Conservation (phyloP, 2,113 vertebrate genomes). For the Xiphophorus couchianus region DNA sequence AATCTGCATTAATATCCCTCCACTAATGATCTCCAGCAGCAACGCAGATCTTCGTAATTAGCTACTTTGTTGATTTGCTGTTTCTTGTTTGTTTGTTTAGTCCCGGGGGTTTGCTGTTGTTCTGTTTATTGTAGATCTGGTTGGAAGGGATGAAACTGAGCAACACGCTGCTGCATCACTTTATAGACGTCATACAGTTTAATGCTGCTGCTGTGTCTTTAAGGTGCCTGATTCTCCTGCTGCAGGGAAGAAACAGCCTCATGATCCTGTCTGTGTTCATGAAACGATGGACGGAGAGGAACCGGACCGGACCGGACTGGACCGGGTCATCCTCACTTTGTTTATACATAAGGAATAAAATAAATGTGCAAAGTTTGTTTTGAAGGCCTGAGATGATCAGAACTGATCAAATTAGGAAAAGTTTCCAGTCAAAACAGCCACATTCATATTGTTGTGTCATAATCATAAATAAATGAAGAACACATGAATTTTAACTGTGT, state of each 20-base stretch:
- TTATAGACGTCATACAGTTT: neutral
- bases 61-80: slow-evolving; percentile 56
- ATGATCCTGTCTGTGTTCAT: neutral
- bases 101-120: slow-evolving; percentile 23
- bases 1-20: slow-evolving; percentile 34
- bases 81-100: slow-evolving; percentile 53
- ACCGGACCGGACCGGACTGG: too few species aligned
- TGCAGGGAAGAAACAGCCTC: neutral
- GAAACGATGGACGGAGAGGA: neutral
- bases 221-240: neutral
- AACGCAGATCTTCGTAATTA: slow-evolving; percentile 57
- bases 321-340: too few species aligned
- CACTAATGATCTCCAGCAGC: slow-evolving; percentile 59
- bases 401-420: neutral
- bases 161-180: slow-evolving; percentile 40
- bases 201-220: neutral
- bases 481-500: neutral
- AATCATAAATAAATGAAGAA: neutral
- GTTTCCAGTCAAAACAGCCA: neutral
- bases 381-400: too few species aligned
- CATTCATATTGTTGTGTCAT: neutral
- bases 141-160: slow-evolving; percentile 2
- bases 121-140: slow-evolving; percentile 23
- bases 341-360: too few species aligned
- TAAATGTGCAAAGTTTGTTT: too few species aligned